Percentiles rank a stretch among this genome's conserved stretches.
Evolutionary conservation across 2,888 invertebrate species (phyloP).

Genomic region (Merodon equestris): DNA sequence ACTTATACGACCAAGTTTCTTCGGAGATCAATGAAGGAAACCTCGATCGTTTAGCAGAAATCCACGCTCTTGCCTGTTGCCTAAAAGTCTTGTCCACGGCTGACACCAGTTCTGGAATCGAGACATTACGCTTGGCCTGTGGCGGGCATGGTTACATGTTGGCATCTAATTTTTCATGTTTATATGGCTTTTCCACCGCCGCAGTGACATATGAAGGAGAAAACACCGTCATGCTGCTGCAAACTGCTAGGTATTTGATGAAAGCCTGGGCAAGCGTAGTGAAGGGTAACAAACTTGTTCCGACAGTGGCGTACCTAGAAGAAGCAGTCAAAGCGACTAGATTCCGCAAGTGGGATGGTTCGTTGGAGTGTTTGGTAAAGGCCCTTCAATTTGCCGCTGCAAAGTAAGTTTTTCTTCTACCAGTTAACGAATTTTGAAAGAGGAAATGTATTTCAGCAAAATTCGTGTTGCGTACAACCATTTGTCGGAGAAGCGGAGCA

Average conservation of each 20-base stretch:
- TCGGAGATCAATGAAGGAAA: slow-evolving; percentile 89
- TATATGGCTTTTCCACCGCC: slow-evolving; percentile 90
- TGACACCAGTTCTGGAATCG: slow-evolving; percentile 87
- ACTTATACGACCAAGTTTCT: slow-evolving; percentile 89
- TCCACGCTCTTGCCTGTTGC: slow-evolving; percentile 92
- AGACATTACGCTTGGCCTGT: slow-evolving; percentile 91
- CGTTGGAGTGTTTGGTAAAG: slow-evolving; percentile 74
- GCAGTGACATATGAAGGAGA: slow-evolving; percentile 97
- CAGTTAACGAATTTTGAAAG: background rate
- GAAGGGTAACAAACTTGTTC: slow-evolving; percentile 81
- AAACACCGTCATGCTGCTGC: slow-evolving; percentile 94
- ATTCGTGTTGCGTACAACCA: slow-evolving; percentile 84
- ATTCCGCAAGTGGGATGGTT: slow-evolving; percentile 71
- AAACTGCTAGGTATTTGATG: slow-evolving; percentile 90
- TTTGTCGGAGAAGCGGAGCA: slow-evolving; percentile 83
- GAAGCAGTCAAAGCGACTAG: slow-evolving; percentile 52
- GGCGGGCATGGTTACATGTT: slow-evolving; percentile 97
- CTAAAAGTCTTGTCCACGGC: slow-evolving; percentile 91
- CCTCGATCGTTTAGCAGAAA: slow-evolving; percentile 88
- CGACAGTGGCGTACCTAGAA: slow-evolving; percentile 85
- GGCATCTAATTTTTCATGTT: slow-evolving; percentile 89
- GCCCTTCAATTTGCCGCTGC: slow-evolving; percentile 79
- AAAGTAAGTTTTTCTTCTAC: slow-evolving; percentile 73
- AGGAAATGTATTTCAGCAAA: slow-evolving; percentile 80
- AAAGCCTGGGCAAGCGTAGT: slow-evolving; percentile 86